A percentile compares a stretch with the other conserved stretches of the same genome.
Conservation (phyloP, 2,797 vertebrate species). For the Myoxocephalus aenaeus region DNA sequence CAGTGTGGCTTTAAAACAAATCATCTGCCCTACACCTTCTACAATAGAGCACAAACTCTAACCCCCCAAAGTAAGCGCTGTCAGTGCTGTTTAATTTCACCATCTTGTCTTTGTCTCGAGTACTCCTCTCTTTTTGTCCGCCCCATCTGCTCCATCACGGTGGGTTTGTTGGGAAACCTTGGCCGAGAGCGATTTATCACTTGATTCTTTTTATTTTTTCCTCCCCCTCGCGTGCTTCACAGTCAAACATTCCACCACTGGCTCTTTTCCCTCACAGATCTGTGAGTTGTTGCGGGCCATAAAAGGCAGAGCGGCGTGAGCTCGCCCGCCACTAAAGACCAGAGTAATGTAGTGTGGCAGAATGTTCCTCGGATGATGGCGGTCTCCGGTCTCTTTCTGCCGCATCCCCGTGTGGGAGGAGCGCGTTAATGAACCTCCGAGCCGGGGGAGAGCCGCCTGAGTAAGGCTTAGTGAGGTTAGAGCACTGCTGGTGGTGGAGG, state of each 20-base stretch:
- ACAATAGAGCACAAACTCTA: neutral
- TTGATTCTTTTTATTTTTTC: slow-evolving; percentile 13
- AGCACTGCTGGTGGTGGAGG: slow-evolving; percentile 39
- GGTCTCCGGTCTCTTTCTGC: slow-evolving; percentile 47
- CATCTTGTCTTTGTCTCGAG: slow-evolving; percentile 17
- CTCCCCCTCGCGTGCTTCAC: slow-evolving; percentile 36
- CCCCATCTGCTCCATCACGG: slow-evolving; percentile 34
- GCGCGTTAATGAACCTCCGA: slow-evolving; percentile 60
- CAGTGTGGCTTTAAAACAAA: neutral
- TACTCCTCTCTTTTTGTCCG: slow-evolving; percentile 17
- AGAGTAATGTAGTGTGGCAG: slow-evolving; percentile 68
- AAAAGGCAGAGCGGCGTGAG: slow-evolving; percentile 48
- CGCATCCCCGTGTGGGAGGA: slow-evolving; percentile 34
- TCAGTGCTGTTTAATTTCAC: slow-evolving; percentile 9
- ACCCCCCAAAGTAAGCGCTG: neutral
- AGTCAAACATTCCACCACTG: slow-evolving; percentile 53
- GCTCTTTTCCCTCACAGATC: slow-evolving; percentile 34
- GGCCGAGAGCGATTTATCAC: slow-evolving; percentile 50
- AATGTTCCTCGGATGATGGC: slow-evolving; percentile 56
- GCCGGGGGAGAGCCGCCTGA: slow-evolving; percentile 40
- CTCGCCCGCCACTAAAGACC: slow-evolving; percentile 54
- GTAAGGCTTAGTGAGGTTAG: slow-evolving; percentile 51
- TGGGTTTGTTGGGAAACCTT: slow-evolving; percentile 47
- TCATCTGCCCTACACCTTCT: neutral
- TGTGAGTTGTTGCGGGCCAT: slow-evolving; percentile 54